Evolutionary conservation across 2,888 invertebrate genomes (phyloP), one percentile per base, ranked within the genome.

Genomic region (Hirtodrosophila confusa): DNA sequence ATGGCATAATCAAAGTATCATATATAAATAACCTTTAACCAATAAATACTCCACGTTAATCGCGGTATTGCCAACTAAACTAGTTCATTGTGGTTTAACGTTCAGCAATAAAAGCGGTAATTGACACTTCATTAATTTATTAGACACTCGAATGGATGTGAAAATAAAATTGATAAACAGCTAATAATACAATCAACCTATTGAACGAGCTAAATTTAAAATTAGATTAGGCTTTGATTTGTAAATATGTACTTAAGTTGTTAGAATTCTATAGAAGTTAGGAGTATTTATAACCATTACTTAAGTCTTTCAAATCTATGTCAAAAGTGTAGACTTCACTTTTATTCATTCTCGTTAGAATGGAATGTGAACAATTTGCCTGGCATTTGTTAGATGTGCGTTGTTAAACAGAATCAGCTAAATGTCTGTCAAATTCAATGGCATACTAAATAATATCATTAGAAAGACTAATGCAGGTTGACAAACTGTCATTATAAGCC

Each of bases 111-210:
- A 39, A 61, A 36, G 3, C 9, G 36, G 4, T 37, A 63, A 48
- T 75, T 69, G 54, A 31, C 57, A 69, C 50, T 53, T 72, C 12
- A 55, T 41, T 44, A 41, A 17, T 37, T 69, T 33, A 51, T 49
- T 51, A 43, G 27, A 40, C 44, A 39, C 44, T 64, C 10, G 2
- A 54, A 37, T 39, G 31, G 33, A 58, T 37, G 45, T 54, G 56
- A 35, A 41, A 74, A 65, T 41, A 9, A n/a, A 45, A 23, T 36
- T 50, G 27, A 27, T 27, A 4, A 27, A 27, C 6, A 27, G 3
- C 27, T 45, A 58, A 31, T 31, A 31, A 31, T 31, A 31, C 3
- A 31, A 31, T 8, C 31, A 31, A 31, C 3, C 7, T 31, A 27
- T 9, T 31, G 31, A 31, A 31, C 7, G 31, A 31, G 3, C 7